Conservation (phyloP, 2,888 invertebrate genomes). For the Chrysina gloriosa region DNA sequence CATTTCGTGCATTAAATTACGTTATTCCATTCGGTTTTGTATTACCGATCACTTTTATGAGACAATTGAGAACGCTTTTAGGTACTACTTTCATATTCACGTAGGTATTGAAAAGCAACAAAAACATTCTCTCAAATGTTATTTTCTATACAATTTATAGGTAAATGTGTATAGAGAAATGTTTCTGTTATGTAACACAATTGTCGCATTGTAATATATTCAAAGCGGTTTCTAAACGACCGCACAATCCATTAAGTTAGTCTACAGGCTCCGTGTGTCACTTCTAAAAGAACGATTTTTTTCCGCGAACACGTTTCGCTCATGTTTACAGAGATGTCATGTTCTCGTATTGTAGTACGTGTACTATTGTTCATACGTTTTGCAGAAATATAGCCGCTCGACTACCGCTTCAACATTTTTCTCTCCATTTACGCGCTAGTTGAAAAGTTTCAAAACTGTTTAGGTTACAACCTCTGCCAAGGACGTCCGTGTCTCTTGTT, state of each 20-base stretch:
- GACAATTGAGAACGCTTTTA: too few relatives aligned
- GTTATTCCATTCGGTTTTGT: too few relatives aligned
- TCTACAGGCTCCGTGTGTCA: background rate
- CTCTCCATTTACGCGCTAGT: background rate
- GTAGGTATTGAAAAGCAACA: too few relatives aligned
- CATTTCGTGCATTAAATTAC: too few relatives aligned
- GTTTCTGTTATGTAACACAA: background rate
- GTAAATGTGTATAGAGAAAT: background rate
- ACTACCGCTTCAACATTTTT: slow-evolving; percentile 30
- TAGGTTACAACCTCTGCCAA: slow-evolving; percentile 23
- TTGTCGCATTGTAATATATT: background rate
- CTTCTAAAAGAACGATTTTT: background rate
- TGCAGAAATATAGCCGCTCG: slow-evolving; percentile 10
- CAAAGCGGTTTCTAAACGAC: background rate
- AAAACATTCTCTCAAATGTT: too few relatives aligned
- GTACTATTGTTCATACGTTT: slow-evolving; percentile 40
- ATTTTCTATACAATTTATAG: too few relatives aligned
- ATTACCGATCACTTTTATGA: too few relatives aligned
- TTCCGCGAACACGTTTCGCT: slow-evolving; percentile 17
- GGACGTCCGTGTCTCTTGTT: slow-evolving; percentile 5
- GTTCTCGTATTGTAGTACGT: slow-evolving; percentile 45
- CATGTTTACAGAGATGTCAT: slow-evolving; percentile 48
- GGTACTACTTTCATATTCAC: too few relatives aligned
- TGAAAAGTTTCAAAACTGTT: slow-evolving; percentile 11
- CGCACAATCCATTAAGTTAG: background rate